Evolutionary conservation across 2,888 invertebrate genomes (phyloP).

Genomic region (Lithophane semibrunnea): DNA sequence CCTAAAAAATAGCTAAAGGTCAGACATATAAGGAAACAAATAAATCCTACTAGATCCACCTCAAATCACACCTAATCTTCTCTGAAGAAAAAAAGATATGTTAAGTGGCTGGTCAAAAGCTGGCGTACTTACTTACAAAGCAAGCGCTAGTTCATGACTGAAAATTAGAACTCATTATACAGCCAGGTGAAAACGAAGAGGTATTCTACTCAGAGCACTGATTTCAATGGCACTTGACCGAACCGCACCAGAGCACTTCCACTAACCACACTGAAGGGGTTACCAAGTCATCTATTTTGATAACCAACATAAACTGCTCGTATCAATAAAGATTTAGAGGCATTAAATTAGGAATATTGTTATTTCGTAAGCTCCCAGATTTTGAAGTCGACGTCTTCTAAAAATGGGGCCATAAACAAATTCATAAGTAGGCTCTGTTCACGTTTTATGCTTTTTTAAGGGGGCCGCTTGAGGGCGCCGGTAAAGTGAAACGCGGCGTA

Average conservation of each 20-base stretch:
- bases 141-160: not conserved
- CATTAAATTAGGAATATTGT: slow-evolving; percentile 84
- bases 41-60: not conserved
- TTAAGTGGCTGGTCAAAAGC: not conserved
- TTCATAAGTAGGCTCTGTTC: slow-evolving; percentile 89
- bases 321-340: slow-evolving; percentile 77
- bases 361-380: slow-evolving; percentile 79
- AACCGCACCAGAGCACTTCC: too few species aligned
- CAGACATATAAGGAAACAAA: not conserved
- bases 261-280: not conserved
- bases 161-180: not conserved
- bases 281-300: slow-evolving; percentile 22
- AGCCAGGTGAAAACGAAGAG: not conserved
- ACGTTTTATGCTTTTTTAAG: slow-evolving; percentile 88
- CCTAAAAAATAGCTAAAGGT: not conserved
- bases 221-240: too few species aligned
- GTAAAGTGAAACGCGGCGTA: slow-evolving; percentile 88
- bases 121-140: not conserved
- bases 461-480: slow-evolving; percentile 81
- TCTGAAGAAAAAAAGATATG: not conserved
- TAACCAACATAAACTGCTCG: slow-evolving; percentile 55
- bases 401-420: slow-evolving; percentile 89
- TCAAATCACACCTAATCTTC: not conserved
- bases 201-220: too few species aligned
- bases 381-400: slow-evolving; percentile 75